Evolutionary conservation across 1,140 invertebrate genomes (phyloP).

Genomic region (Eumeta japonica): DNA sequence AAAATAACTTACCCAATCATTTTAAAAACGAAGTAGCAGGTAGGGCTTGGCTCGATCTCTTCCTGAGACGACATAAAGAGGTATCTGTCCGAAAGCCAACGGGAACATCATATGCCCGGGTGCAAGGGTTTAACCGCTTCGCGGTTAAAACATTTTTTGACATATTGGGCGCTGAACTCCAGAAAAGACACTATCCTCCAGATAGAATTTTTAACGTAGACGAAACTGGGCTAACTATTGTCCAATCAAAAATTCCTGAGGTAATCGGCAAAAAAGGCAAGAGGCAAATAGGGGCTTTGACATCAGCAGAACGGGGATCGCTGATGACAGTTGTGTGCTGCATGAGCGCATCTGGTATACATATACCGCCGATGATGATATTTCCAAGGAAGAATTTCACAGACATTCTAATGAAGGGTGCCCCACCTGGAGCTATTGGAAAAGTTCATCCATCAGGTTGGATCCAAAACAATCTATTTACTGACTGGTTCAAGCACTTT

Average conservation of each 20-base stretch:
- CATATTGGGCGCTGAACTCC: not conserved
- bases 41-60: no score
- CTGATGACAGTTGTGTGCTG: not conserved
- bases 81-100: not conserved
- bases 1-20: no score
- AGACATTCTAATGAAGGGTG: no score
- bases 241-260: not conserved
- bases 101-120: not conserved
- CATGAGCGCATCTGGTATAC: not conserved
- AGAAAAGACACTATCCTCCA: not conserved
- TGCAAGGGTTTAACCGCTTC: not conserved
- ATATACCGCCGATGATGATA: not conserved
- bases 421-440: no score
- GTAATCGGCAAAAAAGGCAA: not conserved
- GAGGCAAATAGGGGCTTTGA: not conserved
- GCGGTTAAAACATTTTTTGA: not conserved
- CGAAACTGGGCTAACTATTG: no score
- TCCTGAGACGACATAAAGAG: not conserved
- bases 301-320: not conserved
- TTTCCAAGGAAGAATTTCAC: not conserved
- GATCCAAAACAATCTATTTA: slow-evolving; percentile 26
- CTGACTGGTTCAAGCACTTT: no score
- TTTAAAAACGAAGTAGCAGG: no score
- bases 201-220: no score
- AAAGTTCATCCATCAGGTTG: no score